Evolutionary conservation across 2,888 invertebrate species (phyloP).

Genomic region (Brachyopa scutellaris): DNA sequence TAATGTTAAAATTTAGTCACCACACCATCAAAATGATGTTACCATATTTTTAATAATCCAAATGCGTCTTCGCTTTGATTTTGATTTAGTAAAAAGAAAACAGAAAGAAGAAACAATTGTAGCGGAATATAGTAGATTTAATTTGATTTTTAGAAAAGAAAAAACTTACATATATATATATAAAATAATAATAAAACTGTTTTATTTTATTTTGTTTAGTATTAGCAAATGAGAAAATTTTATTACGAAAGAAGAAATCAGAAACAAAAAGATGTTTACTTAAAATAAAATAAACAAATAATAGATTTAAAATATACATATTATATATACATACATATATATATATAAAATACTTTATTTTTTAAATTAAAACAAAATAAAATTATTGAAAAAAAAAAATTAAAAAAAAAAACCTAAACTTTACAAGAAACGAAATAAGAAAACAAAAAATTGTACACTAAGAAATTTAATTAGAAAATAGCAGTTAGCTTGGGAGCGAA

Average conservation of each 20-base stretch:
- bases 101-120: slow-evolving; percentile 10
- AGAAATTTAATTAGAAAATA: slow-evolving; percentile 22
- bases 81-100: slow-evolving; percentile 15
- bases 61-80: slow-evolving; percentile 62
- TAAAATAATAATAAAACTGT: slow-evolving; percentile 37
- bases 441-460: slow-evolving; percentile 35
- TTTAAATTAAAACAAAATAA: slow-evolving; percentile 56
- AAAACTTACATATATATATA: slow-evolving; percentile 48
- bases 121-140: slow-evolving; percentile 58
- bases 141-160: slow-evolving; percentile 56
- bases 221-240: slow-evolving; percentile 57
- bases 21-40: slow-evolving; percentile 30
- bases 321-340: slow-evolving; percentile 52
- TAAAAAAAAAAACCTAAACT: slow-evolving; percentile 25
- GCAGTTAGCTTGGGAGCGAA: slow-evolving; percentile 46
- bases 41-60: slow-evolving; percentile 45
- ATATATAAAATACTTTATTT: slow-evolving; percentile 54
- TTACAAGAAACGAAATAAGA: slow-evolving; percentile 31
- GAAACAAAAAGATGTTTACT: slow-evolving; percentile 50
- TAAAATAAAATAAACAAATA: slow-evolving; percentile 52
- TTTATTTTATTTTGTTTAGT: slow-evolving; percentile 68
- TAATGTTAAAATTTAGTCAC: slow-evolving; percentile 20
- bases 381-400: slow-evolving; percentile 30
- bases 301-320: slow-evolving; percentile 62
- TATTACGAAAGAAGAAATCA: slow-evolving; percentile 42